Evolutionary conservation across 1,140 invertebrate species (phyloP), one percentile per base, ranked within the genome.

Genomic region (Hycleus cichorii): DNA sequence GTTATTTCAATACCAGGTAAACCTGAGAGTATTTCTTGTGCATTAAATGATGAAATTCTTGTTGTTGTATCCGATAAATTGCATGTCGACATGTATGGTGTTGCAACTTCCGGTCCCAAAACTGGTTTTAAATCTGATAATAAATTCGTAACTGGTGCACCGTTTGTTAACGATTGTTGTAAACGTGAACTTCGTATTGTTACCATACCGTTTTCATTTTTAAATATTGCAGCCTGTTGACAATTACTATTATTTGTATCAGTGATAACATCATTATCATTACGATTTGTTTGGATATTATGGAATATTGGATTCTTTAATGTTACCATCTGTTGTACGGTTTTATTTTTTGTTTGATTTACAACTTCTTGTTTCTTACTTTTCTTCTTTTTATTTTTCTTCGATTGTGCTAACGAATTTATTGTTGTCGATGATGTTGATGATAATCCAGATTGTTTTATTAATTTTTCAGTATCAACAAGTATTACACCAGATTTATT

Each of bases 171-270:
- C 11, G 65, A 66, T 39, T 70, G 67, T 45, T 69, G 66, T 43
- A 69, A 57, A 32, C 67, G 59, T 0, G 87, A 87, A 74, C 88
- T 89, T 10, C 88, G 76, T 39, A 90, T 91, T 0, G 88, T 90
- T 40, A 89, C 89, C 87, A 90, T 90, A 8, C 84, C 84, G 64
- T 85, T 85, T 60, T 85, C 84, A 45, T 83, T 82, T 63, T 83
- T 85, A 65, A 85, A 85, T 57, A 87, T 86, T 0, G 83, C 81
- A 2, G 83, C 83, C 50, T 80, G 80, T 18, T 77, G 75, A 45
- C 65, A 65, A 49, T 46, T 49, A 8, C 57, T 49, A 10, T 24
- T 39, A 47, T 49, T 47, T 50, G 62, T 58, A 46, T 70, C 62
- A 3, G 66, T 47, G 25, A 61, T 49, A 9, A 55, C 57, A 57